These are phyloP conservation scores for Rutilus rutilus DNA, from an alignment of 2,113 vertebrate species.

Conservation along the genomic window DNA sequence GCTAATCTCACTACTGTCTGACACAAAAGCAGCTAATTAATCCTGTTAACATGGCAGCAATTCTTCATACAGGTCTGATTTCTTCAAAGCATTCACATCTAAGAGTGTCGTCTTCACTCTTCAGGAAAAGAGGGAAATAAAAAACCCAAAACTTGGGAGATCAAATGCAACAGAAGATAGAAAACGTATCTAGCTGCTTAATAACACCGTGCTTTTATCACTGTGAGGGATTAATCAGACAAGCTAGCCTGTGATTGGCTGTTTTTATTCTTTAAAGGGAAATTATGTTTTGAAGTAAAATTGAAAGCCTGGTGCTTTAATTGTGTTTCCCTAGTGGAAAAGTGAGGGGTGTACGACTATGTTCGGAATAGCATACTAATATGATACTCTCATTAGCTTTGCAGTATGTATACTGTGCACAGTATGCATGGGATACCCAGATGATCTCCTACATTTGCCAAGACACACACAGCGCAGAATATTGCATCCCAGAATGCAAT, in stretches of 20 bases:
- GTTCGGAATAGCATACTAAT: conserved; percentile 1
- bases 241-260: conserved; percentile 8
- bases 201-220: conserved; percentile 25
- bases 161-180: conserved; percentile 23
- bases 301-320: neutral
- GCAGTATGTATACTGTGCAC: neutral
- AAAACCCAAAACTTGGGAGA: neutral
- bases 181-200: conserved; percentile 21
- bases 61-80: conserved; percentile 66
- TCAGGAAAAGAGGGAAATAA: neutral
- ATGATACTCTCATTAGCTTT: neutral
- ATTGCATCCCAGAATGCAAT: conserved; percentile 16
- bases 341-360: neutral
- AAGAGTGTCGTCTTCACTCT: conserved; percentile 28
- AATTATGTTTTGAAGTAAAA: neutral
- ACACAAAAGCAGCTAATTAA: conserved; percentile 70
- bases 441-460: conserved; percentile 23
- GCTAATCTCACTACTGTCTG: conserved; percentile 67
- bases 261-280: conserved; percentile 27
- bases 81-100: conserved; percentile 60
- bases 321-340: neutral
- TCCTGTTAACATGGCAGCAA: conserved; percentile 68
- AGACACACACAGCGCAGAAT: conserved; percentile 6
- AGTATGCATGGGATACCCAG: conserved; percentile 15
- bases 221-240: conserved; percentile 26